Base-by-base conservation (phyloP, 2,113 vertebrate genomes). In the Bufo gargarizans region DNA sequence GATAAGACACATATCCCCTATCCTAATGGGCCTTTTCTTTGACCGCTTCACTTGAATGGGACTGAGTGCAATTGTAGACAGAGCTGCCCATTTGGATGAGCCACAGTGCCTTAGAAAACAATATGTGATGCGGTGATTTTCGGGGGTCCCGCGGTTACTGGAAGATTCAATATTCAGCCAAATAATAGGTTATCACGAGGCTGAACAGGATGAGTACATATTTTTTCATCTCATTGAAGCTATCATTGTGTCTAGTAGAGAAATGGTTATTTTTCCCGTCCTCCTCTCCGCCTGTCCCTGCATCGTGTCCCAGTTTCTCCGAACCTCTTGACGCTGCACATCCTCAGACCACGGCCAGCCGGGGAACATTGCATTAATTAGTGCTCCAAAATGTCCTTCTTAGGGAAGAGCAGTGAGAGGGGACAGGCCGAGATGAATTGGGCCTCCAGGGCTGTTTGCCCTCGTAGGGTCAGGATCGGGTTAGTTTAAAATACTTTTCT, bases 401-500 rank as follows among this genome's bases (percentile, higher is more conserved):
- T 87, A 74, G 86, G 67, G 50, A 87, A 87, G 53, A 74, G 5
- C 53, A 47, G 86, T 74, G 77, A 74, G 5, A 65, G 85, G 74
- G 72, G 74, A 78, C 58, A 67, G 58, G 69, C 4, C 55, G 74
- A 77, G 55, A 78, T 78, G 65, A 78, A 86, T 78, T 77, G 84
- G 53, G 56, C 49, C 77, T 50, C n/a, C 47, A 59, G 50, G 77
- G 16, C 65, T 87, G 11, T 8, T 59, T 19, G 50, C 22, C 17
- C 86, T 71, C 16, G 20, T 71, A 79, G 76, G 86, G 77, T 87
- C 78, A 82, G 50, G 33, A 82, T 50, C 74, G 65, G 55, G 77
- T 87, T 82, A 82, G 78, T 82, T 87, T 81, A 69, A 81, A 71
- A 87, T 59, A n/a, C 49, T 82, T 72, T 58, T n/a, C 85, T 43